Base-by-base conservation (phyloP, 2,888 invertebrate species). In the Yponomeuta evonymella region DNA sequence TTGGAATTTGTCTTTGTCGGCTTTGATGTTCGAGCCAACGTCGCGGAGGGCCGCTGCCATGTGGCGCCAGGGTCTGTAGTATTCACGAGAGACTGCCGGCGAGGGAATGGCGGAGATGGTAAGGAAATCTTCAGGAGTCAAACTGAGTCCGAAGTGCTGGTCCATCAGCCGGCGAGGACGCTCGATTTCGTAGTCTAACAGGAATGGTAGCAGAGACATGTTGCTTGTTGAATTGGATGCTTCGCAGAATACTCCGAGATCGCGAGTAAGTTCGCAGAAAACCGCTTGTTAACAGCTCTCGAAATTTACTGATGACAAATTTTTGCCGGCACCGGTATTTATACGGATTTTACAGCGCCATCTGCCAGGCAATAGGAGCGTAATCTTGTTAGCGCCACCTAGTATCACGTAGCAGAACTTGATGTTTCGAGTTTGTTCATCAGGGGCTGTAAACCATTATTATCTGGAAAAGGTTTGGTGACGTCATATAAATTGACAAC, bases 1-100 rank as follows among this genome's bases (percentile, higher is more conserved):
- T 79, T 94, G 94, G 78, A 94, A 95, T 71, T 83, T 88, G 67
- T 94, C 89, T 33, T 92, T 89, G 76, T 93, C 91, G 0, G 83
- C 79, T 48, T 87, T 84, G 71, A 94, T 88, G 43, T 87, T 92
- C 2, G 92, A 93, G 0, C 88, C 92, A 65, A 92, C 83, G 77
- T 93, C 93, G 70, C 83, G 79, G 68, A 83, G 81, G 66, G 86
- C 85, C 10, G 88, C 75, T 8, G 86, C 82, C 70, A 88, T 75
- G 51, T 87, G 89, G 65, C 90, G 80, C 85, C 86, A 87, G 11
- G 84, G 85, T 71, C 85, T 74, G 76, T 80, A 85, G 76, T 90
- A 86, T 71, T 88, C 84, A 43, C 85, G 75, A 58, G 79, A 78
- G 3, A 83, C 23, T 11, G 48, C 12, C 36, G 36, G 72, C 71